A percentile compares a stretch with the other conserved stretches of the same genome.
These are phyloP conservation scores for Dendrolimus pini DNA, from an alignment of 2,888 invertebrate species.

Conservation along the genomic window DNA sequence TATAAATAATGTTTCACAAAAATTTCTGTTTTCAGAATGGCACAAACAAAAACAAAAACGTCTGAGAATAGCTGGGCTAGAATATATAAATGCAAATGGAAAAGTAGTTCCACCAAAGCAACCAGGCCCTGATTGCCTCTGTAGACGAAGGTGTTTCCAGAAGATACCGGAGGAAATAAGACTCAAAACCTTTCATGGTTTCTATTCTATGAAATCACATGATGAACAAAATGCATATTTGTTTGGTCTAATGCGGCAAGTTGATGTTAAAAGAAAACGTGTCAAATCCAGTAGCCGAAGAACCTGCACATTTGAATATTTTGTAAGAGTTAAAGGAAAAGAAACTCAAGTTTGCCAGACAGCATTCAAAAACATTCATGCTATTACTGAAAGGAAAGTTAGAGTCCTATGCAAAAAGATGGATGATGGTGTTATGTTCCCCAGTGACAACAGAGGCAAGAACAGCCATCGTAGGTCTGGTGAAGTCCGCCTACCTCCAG, in stretches of 20 bases:
- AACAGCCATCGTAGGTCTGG: conserved; percentile 71
- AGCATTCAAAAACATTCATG: conserved; percentile 77
- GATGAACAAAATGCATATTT: conserved; percentile 78
- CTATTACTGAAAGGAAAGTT: conserved; percentile 75
- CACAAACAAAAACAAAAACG: conserved; percentile 77
- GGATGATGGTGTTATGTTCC: conserved; percentile 77
- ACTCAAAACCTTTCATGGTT: conserved; percentile 72
- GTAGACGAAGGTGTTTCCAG: conserved; percentile 69
- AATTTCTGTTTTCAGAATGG: conserved; percentile 61
- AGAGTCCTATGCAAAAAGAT: conserved; percentile 75
- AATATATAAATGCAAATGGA: conserved; percentile 76
- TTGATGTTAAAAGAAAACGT: conserved; percentile 75
- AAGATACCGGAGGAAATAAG: conserved; percentile 69
- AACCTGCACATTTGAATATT: conserved; percentile 76
- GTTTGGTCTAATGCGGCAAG: conserved; percentile 75
- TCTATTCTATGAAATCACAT: conserved; percentile 74
- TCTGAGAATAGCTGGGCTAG: conserved; percentile 70
- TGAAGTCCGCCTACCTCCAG: conserved; percentile 66
- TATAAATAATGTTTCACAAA: neutral
- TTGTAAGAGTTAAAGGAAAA: conserved; percentile 70
- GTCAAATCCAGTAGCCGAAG: conserved; percentile 70
- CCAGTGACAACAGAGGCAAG: conserved; percentile 74
- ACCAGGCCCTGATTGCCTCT: conserved; percentile 73
- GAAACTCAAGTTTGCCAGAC: conserved; percentile 77
- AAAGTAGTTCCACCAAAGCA: conserved; percentile 73